A percentile compares a stretch with the other conserved stretches of the same genome.
Evolutionary conservation across 2,888 invertebrate genomes (phyloP).

Genomic region (Chrysolina haemoptera): DNA sequence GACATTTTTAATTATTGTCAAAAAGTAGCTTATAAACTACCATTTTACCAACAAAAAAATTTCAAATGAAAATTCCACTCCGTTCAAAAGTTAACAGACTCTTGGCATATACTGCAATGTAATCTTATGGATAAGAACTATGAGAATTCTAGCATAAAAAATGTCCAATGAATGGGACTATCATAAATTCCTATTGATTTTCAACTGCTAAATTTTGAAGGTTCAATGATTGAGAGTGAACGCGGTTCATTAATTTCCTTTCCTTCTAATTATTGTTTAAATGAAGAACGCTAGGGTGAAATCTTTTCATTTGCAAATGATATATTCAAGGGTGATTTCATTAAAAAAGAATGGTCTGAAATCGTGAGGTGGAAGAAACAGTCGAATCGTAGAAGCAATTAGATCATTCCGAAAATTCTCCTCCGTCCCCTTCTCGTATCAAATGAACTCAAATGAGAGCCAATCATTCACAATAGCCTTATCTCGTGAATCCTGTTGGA

Average conservation of each 20-base stretch:
- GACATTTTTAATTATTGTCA: no score
- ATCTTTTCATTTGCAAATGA: neutral
- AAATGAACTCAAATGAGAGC: slow-evolving; percentile 7
- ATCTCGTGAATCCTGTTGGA: neutral
- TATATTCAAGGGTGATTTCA: neutral
- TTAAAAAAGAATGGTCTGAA: neutral
- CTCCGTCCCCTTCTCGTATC: neutral
- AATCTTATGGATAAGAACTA: no score
- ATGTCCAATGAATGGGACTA: no score
- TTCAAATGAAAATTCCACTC: no score
- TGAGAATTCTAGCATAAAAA: no score
- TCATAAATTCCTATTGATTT: no score
- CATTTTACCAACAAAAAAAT: no score
- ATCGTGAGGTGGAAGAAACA: neutral
- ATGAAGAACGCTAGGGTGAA: neutral
- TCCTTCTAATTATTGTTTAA: neutral
- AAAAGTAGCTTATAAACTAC: no score
- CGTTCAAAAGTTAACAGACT: no score
- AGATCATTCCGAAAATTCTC: neutral
- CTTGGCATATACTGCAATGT: no score
- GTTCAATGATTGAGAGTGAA: no score
- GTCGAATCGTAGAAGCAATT: slow-evolving; percentile 1
- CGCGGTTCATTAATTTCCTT: neutral
- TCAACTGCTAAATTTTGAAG: no score
- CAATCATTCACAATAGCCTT: neutral